Base-by-base conservation (phyloP, 2,113 vertebrate species). In the Anseranas semipalmata region DNA sequence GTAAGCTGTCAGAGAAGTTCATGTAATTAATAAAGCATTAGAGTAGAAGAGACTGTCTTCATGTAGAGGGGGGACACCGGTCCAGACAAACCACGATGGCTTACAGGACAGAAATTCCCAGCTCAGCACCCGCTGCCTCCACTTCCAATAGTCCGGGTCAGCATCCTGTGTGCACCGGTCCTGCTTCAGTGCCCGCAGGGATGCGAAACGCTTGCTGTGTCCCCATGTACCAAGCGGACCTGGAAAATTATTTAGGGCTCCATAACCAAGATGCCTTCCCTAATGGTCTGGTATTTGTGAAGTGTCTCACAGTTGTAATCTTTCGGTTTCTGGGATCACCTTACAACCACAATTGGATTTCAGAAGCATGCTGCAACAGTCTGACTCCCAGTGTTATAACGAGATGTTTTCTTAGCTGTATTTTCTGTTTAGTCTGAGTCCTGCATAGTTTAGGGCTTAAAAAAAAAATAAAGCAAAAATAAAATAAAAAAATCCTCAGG, bases 371-470 rank as follows among this genome's bases (percentile, higher is more conserved):
- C 74, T 87, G 90, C 68, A 76, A 32, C 65, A 63, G 68, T 4
- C 79, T 80, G 78, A 84, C 68, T 94, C 79, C 48, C 65, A 39
- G 74, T 24, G 2, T 82, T 73, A 27, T 68, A 66, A 37, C 28
- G 10, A 85, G 68, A 93, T 93, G 65, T 94, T 93, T 93, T 93
- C 83, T 93, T 93, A 94, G 93, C 90, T 94, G 95, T 84, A 73
- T 92, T 88, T 96, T 94, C 73, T 93, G 74, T 94, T 96, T 94
- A 88, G 95, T 90, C 87, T 90, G 90, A 88, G 60, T 70, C 77
- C 70, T 67, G 81, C 93, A 78, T 20, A 85, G 74, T 85, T 88
- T 43, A 77, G 59, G 37, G 43, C 60, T 90, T 73, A 62, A 8
- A 2, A 6, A 18, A 63, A 73, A 74, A 63, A 35, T 45, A 46